Percentiles rank a stretch among this genome's conserved stretches.
Conservation (phyloP, 2,113 vertebrate genomes). For the Delphinapterus leucas region DNA sequence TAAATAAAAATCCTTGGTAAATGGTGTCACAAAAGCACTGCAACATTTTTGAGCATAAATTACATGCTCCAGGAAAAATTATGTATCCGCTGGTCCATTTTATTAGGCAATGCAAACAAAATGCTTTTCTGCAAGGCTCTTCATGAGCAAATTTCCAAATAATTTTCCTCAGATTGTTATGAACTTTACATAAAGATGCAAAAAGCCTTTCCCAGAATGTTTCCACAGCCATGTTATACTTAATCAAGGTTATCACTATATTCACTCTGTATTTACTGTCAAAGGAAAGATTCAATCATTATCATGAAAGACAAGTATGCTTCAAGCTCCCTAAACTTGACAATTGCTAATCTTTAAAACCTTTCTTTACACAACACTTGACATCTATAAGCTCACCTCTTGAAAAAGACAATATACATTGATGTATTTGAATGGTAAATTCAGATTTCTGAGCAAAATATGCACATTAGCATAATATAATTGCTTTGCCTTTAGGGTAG, state of each 20-base stretch:
- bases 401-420: slow-evolving; percentile 15
- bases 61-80: not conserved
- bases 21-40: not conserved
- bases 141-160: slow-evolving; percentile 46
- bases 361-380: slow-evolving; percentile 27
- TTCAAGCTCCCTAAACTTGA: slow-evolving; percentile 46
- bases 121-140: not conserved
- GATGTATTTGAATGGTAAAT: slow-evolving; percentile 29
- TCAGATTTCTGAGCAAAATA: slow-evolving; percentile 46
- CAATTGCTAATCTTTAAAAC: slow-evolving; percentile 52
- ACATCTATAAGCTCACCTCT: slow-evolving; percentile 37
- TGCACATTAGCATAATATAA: slow-evolving; percentile 66
- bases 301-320: slow-evolving; percentile 34
- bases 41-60: slow-evolving; percentile 11
- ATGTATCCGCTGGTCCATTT: not conserved
- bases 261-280: slow-evolving; percentile 35
- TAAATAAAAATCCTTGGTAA: slow-evolving; percentile 9
- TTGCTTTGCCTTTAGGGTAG: slow-evolving; percentile 68
- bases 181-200: slow-evolving; percentile 38
- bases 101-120: slow-evolving; percentile 30
- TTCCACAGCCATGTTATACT: not conserved
- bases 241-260: slow-evolving; percentile 13
- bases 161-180: not conserved
- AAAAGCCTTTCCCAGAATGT: slow-evolving; percentile 25
- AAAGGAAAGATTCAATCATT: not conserved